A percentile compares a stretch with the other conserved stretches of the same genome.
Evolutionary conservation across 2,888 invertebrate species (phyloP).

Genomic region (Phortica magna): DNA sequence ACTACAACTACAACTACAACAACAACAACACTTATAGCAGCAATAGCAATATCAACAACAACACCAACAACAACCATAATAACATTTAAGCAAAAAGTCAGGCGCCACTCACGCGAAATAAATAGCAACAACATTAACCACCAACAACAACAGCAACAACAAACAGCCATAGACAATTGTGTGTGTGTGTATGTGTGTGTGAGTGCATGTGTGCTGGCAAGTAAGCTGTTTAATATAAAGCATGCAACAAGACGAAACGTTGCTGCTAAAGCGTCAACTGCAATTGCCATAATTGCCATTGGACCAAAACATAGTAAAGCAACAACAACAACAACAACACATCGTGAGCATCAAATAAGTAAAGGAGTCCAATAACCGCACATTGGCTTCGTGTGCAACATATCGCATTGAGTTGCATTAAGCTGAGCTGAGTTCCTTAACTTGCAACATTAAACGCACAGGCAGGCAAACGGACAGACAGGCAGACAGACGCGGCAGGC

Average conservation of each 20-base stretch:
- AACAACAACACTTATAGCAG: slow-evolving; percentile 37
- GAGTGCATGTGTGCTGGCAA: slow-evolving; percentile 18
- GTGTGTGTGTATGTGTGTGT: no score
- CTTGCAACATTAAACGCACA: slow-evolving; percentile 22
- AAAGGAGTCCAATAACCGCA: slow-evolving; percentile 72
- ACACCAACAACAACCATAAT: slow-evolving; percentile 39
- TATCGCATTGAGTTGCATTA: slow-evolving; percentile 35
- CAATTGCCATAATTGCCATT: slow-evolving; percentile 71
- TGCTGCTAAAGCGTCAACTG: slow-evolving; percentile 70
- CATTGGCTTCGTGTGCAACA: slow-evolving; percentile 37
- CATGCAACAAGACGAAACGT: slow-evolving; percentile 66
- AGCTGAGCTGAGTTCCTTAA: slow-evolving; percentile 32
- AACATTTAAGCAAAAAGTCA: slow-evolving; percentile 42
- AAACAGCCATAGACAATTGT: neutral
- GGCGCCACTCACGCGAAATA: slow-evolving; percentile 47
- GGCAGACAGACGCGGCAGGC: neutral
- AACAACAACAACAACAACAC: slow-evolving; percentile 29
- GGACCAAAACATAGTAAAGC: slow-evolving; percentile 56
- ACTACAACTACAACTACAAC: slow-evolving; percentile 33
- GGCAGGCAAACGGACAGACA: neutral
- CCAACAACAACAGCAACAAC: slow-evolving; percentile 29
- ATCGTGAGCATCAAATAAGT: slow-evolving; percentile 40
- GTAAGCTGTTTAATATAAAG: slow-evolving; percentile 45
- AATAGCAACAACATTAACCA: slow-evolving; percentile 4
- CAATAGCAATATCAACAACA: slow-evolving; percentile 36